These are phyloP conservation scores for Orthosia incerta DNA, from an alignment of 2,888 invertebrate species.

Conservation along the genomic window DNA sequence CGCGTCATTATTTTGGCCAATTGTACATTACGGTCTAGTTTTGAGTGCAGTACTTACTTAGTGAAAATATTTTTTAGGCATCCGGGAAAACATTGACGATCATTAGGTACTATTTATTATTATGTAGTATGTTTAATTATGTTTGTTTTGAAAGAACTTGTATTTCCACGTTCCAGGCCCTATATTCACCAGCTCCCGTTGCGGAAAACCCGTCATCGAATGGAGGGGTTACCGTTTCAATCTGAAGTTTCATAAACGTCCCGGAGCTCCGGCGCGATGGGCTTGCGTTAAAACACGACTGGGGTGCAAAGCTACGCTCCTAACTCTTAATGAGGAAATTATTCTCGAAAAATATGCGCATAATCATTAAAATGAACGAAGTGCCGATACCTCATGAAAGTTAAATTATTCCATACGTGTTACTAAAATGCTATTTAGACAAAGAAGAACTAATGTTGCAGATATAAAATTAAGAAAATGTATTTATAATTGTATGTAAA, in stretches of 20 bases:
- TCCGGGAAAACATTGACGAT: neutral
- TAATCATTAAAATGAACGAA: slow-evolving; percentile 36
- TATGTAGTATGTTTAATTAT: neutral
- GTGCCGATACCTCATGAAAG: too few species aligned
- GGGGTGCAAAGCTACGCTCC: slow-evolving; percentile 38
- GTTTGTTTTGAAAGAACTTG: neutral
- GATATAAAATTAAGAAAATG: neutral
- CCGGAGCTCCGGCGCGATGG: slow-evolving; percentile 21
- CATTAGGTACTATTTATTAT: neutral
- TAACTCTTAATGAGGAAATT: slow-evolving; percentile 40
- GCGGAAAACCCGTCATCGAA: slow-evolving; percentile 69
- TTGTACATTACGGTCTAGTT: neutral
- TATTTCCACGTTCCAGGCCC: slow-evolving; percentile 35
- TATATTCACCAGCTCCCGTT: slow-evolving; percentile 38
- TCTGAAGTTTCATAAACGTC: slow-evolving; percentile 17
- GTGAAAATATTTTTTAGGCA: neutral
- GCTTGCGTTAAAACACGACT: slow-evolving; percentile 38
- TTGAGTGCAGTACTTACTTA: neutral
- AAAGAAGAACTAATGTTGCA: neutral
- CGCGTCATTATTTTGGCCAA: slow-evolving; percentile 1
- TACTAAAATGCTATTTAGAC: neutral
- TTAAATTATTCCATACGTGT: neutral
- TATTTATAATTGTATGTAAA: neutral
- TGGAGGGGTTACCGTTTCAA: slow-evolving; percentile 59
- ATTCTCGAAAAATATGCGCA: slow-evolving; percentile 28